Evolutionary conservation across 2,113 vertebrate genomes (phyloP).

Genomic region (Brachirus orientalis): DNA sequence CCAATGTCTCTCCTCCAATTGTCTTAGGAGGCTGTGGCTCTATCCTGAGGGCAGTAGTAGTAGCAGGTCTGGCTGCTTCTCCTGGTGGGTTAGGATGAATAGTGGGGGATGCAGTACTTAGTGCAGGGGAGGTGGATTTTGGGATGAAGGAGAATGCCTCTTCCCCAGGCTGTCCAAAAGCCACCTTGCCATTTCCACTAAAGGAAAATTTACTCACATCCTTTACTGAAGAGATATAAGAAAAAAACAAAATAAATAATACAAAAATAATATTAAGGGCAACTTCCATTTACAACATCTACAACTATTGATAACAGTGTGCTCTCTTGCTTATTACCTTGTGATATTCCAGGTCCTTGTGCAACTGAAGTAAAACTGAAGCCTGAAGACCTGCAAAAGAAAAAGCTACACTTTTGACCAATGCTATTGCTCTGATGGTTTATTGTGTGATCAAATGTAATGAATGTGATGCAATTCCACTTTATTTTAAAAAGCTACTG

Average conservation of each 20-base stretch:
- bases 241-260: neutral
- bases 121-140: slow-evolving; percentile 65
- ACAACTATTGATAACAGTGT: neutral
- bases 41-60: slow-evolving; percentile 64
- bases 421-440: neutral
- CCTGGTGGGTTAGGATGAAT: slow-evolving; percentile 47
- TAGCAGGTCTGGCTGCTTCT: slow-evolving; percentile 54
- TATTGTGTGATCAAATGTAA: neutral
- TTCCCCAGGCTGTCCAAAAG: slow-evolving; percentile 76
- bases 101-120: slow-evolving; percentile 58
- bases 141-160: slow-evolving; percentile 73
- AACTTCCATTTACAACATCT: neutral
- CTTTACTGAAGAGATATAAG: slow-evolving; percentile 71
- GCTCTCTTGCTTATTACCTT: slow-evolving; percentile 64
- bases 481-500: too few relatives aligned
- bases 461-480: neutral
- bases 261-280: neutral
- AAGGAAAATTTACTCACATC: slow-evolving; percentile 81
- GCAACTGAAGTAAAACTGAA: slow-evolving; percentile 74
- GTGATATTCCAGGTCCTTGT: slow-evolving; percentile 64
- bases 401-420: neutral
- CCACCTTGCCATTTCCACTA: slow-evolving; percentile 73
- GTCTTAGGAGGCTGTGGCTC: slow-evolving; percentile 79
- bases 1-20: slow-evolving; percentile 89
- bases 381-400: slow-evolving; percentile 57